Conservation (phyloP, 2,888 invertebrate genomes). For the Caenorhabditis zanzibari region DNA sequence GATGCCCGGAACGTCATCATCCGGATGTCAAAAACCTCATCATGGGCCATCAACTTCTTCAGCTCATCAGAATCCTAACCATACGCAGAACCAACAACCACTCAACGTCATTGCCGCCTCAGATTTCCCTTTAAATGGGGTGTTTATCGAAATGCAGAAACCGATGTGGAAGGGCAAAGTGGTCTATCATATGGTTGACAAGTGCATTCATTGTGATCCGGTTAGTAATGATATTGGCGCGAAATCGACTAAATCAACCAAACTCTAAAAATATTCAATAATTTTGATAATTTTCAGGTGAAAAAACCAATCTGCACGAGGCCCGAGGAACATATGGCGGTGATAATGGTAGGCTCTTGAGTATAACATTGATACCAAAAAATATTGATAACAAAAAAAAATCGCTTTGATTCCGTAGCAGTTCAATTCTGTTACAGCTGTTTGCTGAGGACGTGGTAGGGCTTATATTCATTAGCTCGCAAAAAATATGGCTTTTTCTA, state of each 20-base stretch:
- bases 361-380: no score
- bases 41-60: not conserved
- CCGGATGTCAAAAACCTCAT: slow-evolving; percentile 9
- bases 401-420: no score
- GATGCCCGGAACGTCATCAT: slow-evolving; percentile 2
- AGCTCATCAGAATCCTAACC: no score
- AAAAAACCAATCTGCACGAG: slow-evolving; percentile 25
- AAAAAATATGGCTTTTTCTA: no score
- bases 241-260: no score
- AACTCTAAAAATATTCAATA: no score
- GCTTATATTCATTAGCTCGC: no score
- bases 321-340: slow-evolving; percentile 43
- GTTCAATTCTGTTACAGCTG: no score
- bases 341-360: slow-evolving; percentile 17
- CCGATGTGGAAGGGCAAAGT: slow-evolving; percentile 24
- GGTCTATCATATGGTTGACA: slow-evolving; percentile 33
- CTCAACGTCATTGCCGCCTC: not conserved
- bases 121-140: slow-evolving; percentile 24
- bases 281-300: slow-evolving; percentile 5
- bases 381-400: no score
- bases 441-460: no score
- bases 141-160: slow-evolving; percentile 22
- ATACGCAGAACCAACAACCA: not conserved
- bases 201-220: slow-evolving; percentile 47
- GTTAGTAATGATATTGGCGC: not conserved